Percentiles rank a stretch among this genome's conserved stretches.
Evolutionary conservation across 2,888 invertebrate genomes (phyloP).

Genomic region (Macrosiphum euphorbiae): DNA sequence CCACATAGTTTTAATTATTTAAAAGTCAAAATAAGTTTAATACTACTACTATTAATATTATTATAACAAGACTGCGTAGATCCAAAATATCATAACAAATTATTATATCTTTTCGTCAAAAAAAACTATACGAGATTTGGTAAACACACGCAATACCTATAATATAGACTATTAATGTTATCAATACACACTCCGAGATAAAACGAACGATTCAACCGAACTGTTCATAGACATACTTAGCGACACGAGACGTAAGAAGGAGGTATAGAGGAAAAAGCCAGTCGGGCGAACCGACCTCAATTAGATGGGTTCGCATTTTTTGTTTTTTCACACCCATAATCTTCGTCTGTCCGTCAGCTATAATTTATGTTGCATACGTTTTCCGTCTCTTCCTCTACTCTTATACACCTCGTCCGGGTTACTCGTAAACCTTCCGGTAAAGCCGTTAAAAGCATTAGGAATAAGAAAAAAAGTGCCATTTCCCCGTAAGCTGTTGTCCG

Average conservation of each 20-base stretch:
- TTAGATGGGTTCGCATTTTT: constrained; percentile 33
- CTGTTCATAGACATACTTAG: background rate
- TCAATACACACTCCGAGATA: background rate
- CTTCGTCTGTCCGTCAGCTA: constrained; percentile 46
- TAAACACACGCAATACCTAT: background rate
- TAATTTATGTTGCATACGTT: constrained; percentile 58
- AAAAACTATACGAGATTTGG: background rate
- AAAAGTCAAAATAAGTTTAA: background rate
- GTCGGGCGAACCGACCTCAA: constrained; percentile 29
- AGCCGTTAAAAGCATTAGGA: constrained; percentile 55
- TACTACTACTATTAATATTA: background rate
- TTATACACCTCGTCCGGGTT: background rate
- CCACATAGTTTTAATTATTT: background rate
- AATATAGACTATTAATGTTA: background rate
- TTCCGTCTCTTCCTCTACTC: background rate
- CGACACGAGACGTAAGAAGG: background rate
- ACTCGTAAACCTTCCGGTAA: constrained; percentile 33
- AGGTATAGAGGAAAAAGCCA: background rate
- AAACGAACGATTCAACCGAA: background rate
- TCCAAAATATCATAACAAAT: background rate
- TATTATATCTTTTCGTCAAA: background rate
- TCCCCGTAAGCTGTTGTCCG: constrained; percentile 32
- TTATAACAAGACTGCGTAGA: no score
- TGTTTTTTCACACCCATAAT: constrained; percentile 46
- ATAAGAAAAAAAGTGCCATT: constrained; percentile 17